phyloP scores from a whole-genome alignment of 1,140 invertebrate species.

The Teleogryllus occipitalis region DNA sequence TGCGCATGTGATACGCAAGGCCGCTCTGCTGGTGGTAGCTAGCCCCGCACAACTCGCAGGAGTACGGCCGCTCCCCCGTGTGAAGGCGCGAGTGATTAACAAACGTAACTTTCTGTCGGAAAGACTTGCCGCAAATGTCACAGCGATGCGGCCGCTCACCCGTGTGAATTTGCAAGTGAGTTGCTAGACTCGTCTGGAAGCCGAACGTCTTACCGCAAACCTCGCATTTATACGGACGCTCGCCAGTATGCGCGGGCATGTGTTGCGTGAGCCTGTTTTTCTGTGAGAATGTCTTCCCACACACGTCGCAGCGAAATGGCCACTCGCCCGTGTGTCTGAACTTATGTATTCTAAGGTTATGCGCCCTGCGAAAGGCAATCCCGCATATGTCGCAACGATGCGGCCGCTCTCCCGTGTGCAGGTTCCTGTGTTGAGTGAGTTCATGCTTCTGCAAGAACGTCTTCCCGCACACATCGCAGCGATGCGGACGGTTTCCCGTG shows the following conservation, averaged over 20 bases:
- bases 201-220: too few species aligned
- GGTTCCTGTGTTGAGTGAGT: neutral
- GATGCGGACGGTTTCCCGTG: constrained; percentile 42
- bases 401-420: constrained; percentile 40
- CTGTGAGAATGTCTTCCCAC: constrained; percentile 60
- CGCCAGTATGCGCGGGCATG: constrained; percentile 35
- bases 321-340: constrained; percentile 57
- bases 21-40: too few species aligned
- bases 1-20: too few species aligned
- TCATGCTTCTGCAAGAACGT: constrained; percentile 49
- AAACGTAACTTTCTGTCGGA: too few species aligned
- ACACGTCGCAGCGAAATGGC: constrained; percentile 65
- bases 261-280: constrained; percentile 41
- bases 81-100: too few species aligned
- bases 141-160: too few species aligned
- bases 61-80: too few species aligned
- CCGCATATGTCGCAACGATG: constrained; percentile 56
- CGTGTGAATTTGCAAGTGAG: too few species aligned
- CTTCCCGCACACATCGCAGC: constrained; percentile 40
- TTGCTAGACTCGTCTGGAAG: too few species aligned
- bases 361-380: constrained; percentile 38
- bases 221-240: too few species aligned
- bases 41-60: too few species aligned
- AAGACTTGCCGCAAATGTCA: too few species aligned
- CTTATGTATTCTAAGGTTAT: constrained; percentile 20